Percentiles rank a stretch among this genome's conserved stretches.
These are phyloP conservation scores for Drosophila gunungcola DNA, from an alignment of 1,140 invertebrate genomes.

Conservation along the genomic window DNA sequence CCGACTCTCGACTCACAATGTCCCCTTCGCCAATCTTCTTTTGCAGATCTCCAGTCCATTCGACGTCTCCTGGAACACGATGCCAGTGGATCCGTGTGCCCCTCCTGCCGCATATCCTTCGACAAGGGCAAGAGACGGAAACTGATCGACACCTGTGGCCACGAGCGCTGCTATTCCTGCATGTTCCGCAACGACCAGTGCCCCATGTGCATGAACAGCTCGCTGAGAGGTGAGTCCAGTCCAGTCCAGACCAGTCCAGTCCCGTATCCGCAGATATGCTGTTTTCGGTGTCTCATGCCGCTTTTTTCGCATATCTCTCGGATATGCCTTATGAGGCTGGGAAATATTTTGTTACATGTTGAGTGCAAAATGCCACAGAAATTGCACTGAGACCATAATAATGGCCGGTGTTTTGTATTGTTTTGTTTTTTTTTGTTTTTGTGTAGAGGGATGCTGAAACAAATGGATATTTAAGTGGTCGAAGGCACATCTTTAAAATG, in stretches of 20 bases:
- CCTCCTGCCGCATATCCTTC: constrained; percentile 95
- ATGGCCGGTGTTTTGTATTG: constrained; percentile 29
- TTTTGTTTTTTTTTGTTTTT: constrained; percentile 33
- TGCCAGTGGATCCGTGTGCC: constrained; percentile 88
- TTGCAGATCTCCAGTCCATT: constrained; percentile 91
- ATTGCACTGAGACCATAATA: constrained; percentile 20
- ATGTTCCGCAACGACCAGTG: constrained; percentile 96
- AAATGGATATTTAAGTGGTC: constrained; percentile 7
- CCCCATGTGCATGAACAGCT: constrained; percentile 90
- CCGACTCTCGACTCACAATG: constrained; percentile 13
- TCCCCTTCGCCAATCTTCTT: constrained; percentile 74
- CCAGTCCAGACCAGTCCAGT: not conserved
- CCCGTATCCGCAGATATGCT: constrained; percentile 2
- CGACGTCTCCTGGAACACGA: constrained; percentile 82
- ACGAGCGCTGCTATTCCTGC: constrained; percentile 97
- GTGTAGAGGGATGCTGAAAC: constrained; percentile 4
- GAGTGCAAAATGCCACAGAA: constrained; percentile 37
- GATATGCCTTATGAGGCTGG: constrained; percentile 59
- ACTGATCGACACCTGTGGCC: constrained; percentile 96
- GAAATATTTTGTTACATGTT: constrained; percentile 66
- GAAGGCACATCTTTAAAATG: not conserved
- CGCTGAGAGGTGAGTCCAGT: constrained; percentile 75
- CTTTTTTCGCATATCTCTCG: constrained; percentile 46
- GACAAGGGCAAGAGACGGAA: constrained; percentile 97
- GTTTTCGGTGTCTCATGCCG: constrained; percentile 14